Conservation (phyloP, 2,113 vertebrate species). For the Erpornis zantholeuca region DNA sequence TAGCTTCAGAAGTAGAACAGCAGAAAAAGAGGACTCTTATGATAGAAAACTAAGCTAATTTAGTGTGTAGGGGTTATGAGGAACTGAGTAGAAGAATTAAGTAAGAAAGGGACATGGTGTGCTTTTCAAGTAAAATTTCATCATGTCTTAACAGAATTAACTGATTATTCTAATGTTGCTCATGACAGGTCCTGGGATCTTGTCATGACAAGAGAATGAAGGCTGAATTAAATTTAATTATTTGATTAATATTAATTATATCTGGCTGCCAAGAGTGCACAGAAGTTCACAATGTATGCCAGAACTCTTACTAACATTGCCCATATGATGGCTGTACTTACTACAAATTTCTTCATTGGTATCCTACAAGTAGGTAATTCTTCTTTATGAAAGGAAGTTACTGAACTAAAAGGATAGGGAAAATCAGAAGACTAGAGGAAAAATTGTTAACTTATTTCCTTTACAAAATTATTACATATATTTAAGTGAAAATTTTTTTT, state of each 20-base stretch:
- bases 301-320: not conserved
- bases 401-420: not conserved
- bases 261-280: not conserved
- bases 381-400: not conserved
- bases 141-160: not conserved
- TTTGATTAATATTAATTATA: not conserved
- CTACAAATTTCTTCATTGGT: not conserved
- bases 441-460: not conserved
- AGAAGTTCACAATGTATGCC: not conserved
- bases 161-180: not conserved
- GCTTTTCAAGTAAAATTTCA: not conserved
- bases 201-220: not conserved
- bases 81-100: not conserved
- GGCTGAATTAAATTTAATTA: not conserved
- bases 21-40: not conserved
- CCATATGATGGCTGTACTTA: not conserved
- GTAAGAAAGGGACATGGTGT: not conserved
- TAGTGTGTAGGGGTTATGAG: not conserved
- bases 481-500: not conserved
- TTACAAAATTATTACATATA: not conserved
- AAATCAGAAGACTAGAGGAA: not conserved
- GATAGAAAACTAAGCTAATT: not conserved
- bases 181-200: not conserved
- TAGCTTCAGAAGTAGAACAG: not conserved
- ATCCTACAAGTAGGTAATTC: not conserved